These are phyloP conservation scores for Cherax quadricarinatus DNA, from an alignment of 1,140 invertebrate genomes.

Conservation along the genomic window DNA sequence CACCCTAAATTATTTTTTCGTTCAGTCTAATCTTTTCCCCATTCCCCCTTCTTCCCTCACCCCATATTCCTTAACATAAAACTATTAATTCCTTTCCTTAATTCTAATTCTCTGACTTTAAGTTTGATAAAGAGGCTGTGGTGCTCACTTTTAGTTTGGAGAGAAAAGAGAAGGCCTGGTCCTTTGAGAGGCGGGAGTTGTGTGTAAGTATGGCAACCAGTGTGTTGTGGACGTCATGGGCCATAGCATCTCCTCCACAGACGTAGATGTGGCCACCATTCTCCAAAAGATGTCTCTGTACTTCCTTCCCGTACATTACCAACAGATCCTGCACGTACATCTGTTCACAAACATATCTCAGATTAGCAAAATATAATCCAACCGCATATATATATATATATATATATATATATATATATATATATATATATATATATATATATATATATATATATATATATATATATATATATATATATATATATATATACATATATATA, in stretches of 20 bases:
- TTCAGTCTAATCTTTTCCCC: too few species aligned
- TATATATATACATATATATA: too few species aligned
- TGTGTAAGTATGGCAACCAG: constrained; percentile 80
- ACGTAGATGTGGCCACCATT: constrained; percentile 95
- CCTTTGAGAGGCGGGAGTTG: constrained; percentile 81
- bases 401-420: not conserved
- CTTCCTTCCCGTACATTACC: constrained; percentile 84
- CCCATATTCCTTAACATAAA: too few species aligned
- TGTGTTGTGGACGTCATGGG: constrained; percentile 96
- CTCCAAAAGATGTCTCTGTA: constrained; percentile 87
- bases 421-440: constrained; percentile 20
- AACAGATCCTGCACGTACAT: constrained; percentile 95
- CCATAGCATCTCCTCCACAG: constrained; percentile 98
- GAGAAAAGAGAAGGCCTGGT: constrained; percentile 83
- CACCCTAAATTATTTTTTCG: too few species aligned
- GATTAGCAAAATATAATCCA: not conserved
- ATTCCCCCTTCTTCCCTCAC: too few species aligned
- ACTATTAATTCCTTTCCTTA: too few species aligned
- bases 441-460: constrained; percentile 19
- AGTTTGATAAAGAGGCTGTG: too few species aligned
- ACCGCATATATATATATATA: not conserved
- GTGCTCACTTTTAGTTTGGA: constrained; percentile 3
- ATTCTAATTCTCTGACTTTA: too few species aligned
- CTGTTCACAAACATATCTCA: constrained; percentile 78
- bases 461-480: not conserved